Conservation (phyloP, 2,113 vertebrate genomes). For the Synodontis membranacea region DNA sequence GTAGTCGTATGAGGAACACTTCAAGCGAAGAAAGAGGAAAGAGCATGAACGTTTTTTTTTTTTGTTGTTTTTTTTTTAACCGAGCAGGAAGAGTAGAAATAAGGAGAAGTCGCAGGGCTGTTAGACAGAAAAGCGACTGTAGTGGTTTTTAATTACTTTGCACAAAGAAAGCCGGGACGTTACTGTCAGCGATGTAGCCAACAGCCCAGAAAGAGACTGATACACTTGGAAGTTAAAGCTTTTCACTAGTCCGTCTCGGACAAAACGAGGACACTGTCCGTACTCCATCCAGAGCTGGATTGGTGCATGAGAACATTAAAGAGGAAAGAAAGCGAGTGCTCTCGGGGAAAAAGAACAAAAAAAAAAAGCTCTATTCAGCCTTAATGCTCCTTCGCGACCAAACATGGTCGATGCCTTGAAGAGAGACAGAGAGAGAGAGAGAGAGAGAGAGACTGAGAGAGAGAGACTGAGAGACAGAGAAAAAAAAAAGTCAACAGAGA, state of each 20-base stretch:
- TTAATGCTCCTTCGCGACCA: conserved; percentile 6
- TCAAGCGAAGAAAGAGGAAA: neutral
- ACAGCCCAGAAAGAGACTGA: neutral
- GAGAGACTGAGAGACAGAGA: too few relatives aligned
- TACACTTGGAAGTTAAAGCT: neutral
- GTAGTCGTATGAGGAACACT: neutral
- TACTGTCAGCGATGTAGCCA: neutral
- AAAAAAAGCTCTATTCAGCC: conserved; percentile 4
- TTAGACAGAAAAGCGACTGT: neutral
- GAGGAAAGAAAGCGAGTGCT: neutral
- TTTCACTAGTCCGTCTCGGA: neutral
- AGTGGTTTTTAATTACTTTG: neutral
- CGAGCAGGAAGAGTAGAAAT: neutral
- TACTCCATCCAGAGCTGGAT: neutral
- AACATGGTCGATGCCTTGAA: neutral
- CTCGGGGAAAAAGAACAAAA: neutral
- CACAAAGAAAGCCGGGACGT: neutral
- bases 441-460: neutral
- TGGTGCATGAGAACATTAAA: conserved; percentile 14
- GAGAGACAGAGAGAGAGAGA: neutral
- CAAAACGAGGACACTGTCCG: neutral
- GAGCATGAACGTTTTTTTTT: neutral
- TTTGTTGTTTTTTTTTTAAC: too few relatives aligned
- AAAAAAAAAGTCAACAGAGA: conserved; percentile 32
- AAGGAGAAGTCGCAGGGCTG: neutral